phyloP scores from a whole-genome alignment of 1,140 invertebrate species.

The Leguminivora glycinivorella region DNA sequence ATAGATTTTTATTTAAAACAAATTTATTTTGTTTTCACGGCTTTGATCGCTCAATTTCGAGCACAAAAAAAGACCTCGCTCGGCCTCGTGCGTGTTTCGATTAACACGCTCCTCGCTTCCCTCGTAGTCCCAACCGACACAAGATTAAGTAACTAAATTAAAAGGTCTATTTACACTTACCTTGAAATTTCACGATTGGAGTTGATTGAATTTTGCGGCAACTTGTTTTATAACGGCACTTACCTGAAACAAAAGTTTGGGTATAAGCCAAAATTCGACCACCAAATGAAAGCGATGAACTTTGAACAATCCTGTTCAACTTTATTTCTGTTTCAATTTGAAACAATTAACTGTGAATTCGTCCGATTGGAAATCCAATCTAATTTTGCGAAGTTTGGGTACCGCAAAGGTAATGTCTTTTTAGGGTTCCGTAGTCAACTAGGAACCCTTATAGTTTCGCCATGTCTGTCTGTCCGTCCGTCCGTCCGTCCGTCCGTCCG shows the following conservation, averaged over 20 bases:
- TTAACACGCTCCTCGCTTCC: too few relatives aligned
- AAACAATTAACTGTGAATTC: background rate
- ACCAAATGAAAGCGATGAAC: background rate
- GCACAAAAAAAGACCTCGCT: too few relatives aligned
- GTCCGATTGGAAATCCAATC: background rate
- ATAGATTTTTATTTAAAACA: too few relatives aligned
- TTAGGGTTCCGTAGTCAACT: too few relatives aligned
- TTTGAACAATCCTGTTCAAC: slow-evolving; percentile 16
- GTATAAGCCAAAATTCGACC: slow-evolving; percentile 13
- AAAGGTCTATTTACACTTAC: slow-evolving; percentile 15
- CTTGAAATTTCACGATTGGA: slow-evolving; percentile 24
- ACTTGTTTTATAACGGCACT: slow-evolving; percentile 14
- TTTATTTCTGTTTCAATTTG: background rate
- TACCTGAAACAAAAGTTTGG: slow-evolving; percentile 34
- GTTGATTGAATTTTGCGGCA: slow-evolving; percentile 31
- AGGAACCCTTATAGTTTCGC: too few relatives aligned
- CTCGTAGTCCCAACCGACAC: too few relatives aligned
- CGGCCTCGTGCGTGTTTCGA: too few relatives aligned
- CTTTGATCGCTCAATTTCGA: too few relatives aligned
- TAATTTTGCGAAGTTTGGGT: background rate
- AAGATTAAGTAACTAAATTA: background rate
- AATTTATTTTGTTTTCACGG: too few relatives aligned
- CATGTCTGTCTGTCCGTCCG: too few relatives aligned
- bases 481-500: too few relatives aligned
- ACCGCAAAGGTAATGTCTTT: background rate